Conservation (phyloP, 1,140 invertebrate genomes). For the Cherax destructor region DNA sequence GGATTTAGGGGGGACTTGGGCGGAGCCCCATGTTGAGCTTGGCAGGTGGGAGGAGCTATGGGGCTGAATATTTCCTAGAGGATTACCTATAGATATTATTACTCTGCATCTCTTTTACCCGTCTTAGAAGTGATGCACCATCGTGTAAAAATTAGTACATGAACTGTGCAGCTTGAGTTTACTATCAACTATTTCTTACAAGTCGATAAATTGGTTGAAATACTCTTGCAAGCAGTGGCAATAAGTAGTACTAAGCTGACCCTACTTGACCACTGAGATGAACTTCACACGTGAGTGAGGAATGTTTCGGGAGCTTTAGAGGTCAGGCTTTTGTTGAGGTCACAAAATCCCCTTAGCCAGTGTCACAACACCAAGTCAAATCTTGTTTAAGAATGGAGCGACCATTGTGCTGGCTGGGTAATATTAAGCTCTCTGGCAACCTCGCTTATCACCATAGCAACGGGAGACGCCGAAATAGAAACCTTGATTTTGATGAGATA, state of each 20-base stretch:
- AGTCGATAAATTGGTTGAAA: background rate
- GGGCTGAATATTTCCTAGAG: background rate
- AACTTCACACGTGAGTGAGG: conserved; percentile 42
- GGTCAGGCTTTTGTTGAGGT: background rate
- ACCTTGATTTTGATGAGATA: conserved; percentile 59
- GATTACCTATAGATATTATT: background rate
- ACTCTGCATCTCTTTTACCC: background rate
- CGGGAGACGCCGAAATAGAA: conserved; percentile 35
- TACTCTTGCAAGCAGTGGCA: background rate
- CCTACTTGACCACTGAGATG: conserved; percentile 16
- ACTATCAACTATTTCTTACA: background rate
- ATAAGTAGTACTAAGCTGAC: background rate
- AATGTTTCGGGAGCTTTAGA: conserved; percentile 29
- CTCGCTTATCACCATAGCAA: conserved; percentile 43
- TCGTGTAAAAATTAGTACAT: background rate
- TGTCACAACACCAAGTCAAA: background rate
- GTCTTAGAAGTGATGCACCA: background rate
- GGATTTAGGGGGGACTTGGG: conserved; percentile 10
- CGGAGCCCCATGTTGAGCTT: conserved; percentile 35
- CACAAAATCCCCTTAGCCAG: background rate
- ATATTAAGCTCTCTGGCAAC: conserved; percentile 25
- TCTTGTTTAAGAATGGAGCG: background rate
- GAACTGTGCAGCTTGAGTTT: background rate
- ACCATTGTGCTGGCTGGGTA: background rate
- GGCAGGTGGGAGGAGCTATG: conserved; percentile 33